These are phyloP conservation scores for Panopea generosa DNA, from an alignment of 2,888 invertebrate genomes.

Conservation along the genomic window DNA sequence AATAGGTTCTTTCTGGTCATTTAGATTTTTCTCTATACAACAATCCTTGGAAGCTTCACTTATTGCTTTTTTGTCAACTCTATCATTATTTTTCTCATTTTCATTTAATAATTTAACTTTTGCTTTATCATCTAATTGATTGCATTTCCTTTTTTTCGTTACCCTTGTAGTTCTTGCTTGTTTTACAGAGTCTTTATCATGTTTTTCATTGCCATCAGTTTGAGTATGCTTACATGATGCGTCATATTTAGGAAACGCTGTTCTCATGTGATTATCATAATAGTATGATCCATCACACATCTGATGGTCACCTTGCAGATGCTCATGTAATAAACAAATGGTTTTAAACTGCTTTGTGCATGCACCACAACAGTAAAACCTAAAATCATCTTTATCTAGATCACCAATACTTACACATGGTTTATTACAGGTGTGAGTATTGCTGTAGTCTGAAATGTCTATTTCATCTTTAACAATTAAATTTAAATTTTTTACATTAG, in stretches of 20 bases:
- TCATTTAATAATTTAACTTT: background rate
- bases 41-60: background rate
- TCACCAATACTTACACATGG: background rate
- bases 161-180: too few species aligned
- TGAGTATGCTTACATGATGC: slow-evolving; percentile 43
- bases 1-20: background rate
- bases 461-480: background rate
- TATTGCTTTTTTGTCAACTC: background rate
- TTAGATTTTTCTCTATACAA: background rate
- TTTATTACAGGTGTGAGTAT: background rate
- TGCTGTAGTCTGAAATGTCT: background rate
- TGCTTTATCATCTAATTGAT: background rate
- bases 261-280: slow-evolving; percentile 33
- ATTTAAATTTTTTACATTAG: background rate
- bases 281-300: slow-evolving; percentile 49
- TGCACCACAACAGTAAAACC: slow-evolving; percentile 33
- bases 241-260: slow-evolving; percentile 54
- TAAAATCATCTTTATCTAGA: background rate
- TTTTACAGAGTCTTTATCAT: background rate
- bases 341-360: slow-evolving; percentile 35
- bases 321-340: slow-evolving; percentile 50
- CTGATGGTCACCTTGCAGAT: slow-evolving; percentile 27
- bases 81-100: background rate
- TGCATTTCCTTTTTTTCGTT: too few species aligned
- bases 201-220: slow-evolving; percentile 11